Percentiles rank a stretch among this genome's conserved stretches.
Evolutionary conservation across 37 sponge, comb jelly and placozoan genomes (phyloP).

Genomic region (Halisarca cf. caerulea): DNA sequence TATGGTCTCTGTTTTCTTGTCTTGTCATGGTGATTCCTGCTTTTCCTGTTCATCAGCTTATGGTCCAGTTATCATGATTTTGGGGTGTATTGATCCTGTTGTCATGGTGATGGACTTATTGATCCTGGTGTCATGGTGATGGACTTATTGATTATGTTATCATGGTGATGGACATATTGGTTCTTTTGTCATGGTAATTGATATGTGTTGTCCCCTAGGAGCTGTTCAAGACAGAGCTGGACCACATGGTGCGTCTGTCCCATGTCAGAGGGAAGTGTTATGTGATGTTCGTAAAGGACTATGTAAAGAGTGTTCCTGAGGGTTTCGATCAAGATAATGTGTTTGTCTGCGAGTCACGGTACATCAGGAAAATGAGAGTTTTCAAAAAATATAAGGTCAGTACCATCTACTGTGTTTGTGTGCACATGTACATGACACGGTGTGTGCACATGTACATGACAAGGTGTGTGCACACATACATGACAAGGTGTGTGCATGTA

Average conservation of each 20-base stretch:
- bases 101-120: too few species aligned
- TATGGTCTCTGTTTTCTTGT: too few species aligned
- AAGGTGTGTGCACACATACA: too few species aligned
- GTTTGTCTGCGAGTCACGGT: slow-evolving; percentile 85
- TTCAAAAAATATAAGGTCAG: slow-evolving; percentile 82
- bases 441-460: too few species aligned
- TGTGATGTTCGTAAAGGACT: slow-evolving; percentile 72
- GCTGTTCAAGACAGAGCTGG: slow-evolving; percentile 83
- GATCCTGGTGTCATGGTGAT: too few species aligned
- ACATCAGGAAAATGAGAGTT: slow-evolving; percentile 55
- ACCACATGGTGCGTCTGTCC: slow-evolving; percentile 36
- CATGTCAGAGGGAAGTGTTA: slow-evolving; percentile 54
- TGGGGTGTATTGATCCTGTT: neutral
- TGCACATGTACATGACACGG: neutral
- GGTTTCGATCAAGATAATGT: slow-evolving; percentile 77
- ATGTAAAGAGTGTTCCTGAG: slow-evolving; percentile 57
- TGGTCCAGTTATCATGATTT: neutral
- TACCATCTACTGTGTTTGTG: neutral
- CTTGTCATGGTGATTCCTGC: neutral
- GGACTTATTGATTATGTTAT: too few species aligned
- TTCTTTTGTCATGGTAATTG: neutral
- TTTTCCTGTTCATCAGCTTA: neutral
- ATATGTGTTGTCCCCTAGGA: slow-evolving; percentile 49
- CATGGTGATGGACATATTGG: too few species aligned
- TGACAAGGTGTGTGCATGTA: too few species aligned